Evolutionary conservation across 2,113 vertebrate genomes (phyloP).

Genomic region (Coryphaenoides rupestris): DNA sequence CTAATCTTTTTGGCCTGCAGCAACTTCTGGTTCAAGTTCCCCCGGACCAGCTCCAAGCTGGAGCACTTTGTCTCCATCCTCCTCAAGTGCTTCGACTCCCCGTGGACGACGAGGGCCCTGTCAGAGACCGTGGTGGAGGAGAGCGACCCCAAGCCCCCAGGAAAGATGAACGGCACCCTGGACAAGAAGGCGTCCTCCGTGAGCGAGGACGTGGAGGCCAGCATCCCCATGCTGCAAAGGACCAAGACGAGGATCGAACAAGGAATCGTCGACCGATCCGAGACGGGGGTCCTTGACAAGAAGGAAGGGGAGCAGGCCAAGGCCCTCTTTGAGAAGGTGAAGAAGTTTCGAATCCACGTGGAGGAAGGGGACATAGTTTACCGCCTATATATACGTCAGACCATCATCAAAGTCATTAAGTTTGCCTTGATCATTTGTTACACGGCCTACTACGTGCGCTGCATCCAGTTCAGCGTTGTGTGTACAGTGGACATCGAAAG

Average conservation of each 20-base stretch:
- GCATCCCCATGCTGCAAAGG: constrained; percentile 92
- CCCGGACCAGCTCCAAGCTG: constrained; percentile 95
- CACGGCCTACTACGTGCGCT: constrained; percentile 87
- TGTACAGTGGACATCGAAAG: constrained; percentile 89
- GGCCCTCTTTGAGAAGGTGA: constrained; percentile 81
- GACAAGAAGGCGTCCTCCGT: constrained; percentile 88
- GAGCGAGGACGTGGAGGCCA: constrained; percentile 95
- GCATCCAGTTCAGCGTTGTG: constrained; percentile 85
- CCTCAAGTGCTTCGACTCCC: constrained; percentile 96
- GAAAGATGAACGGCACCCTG: constrained; percentile 90
- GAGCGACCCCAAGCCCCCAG: constrained; percentile 89
- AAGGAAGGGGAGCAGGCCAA: constrained; percentile 89
- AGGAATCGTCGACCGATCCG: constrained; percentile 91
- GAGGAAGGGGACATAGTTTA: constrained; percentile 97
- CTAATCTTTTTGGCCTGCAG: constrained; percentile 96
- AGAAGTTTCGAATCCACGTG: constrained; percentile 93
- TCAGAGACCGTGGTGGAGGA: constrained; percentile 96
- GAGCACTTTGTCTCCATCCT: constrained; percentile 98
- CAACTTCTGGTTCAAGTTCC: constrained; percentile 99
- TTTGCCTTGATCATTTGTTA: constrained; percentile 93
- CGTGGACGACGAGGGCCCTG: constrained; percentile 92
- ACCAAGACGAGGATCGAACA: constrained; percentile 94
- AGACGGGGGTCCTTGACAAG: constrained; percentile 87
- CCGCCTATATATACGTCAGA: constrained; percentile 92
- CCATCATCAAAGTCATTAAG: constrained; percentile 97